Evolutionary conservation across 2,888 invertebrate species (phyloP).

Genomic region (Pachliopta kotzebuea): DNA sequence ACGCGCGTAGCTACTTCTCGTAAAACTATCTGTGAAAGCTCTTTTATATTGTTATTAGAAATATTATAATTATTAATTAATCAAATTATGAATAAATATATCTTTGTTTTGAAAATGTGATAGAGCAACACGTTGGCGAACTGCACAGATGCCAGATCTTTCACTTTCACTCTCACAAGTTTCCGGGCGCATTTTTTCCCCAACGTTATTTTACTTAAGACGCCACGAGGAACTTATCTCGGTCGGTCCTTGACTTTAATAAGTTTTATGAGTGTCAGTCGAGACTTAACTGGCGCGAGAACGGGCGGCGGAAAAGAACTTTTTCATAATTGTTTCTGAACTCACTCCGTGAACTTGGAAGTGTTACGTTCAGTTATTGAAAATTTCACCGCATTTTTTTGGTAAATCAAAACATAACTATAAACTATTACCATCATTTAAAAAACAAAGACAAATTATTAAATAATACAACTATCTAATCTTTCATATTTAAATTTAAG

Average conservation of each 20-base stretch:
- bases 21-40: conserved; percentile 5
- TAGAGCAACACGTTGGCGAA: conserved; percentile 68
- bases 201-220: conserved; percentile 79
- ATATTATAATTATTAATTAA: neutral
- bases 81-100: neutral
- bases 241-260: conserved; percentile 80
- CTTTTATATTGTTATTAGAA: neutral
- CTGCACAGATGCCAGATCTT: conserved; percentile 46
- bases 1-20: conserved; percentile 31
- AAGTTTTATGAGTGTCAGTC: conserved; percentile 80
- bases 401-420: neutral
- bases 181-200: conserved; percentile 70
- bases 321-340: conserved; percentile 78
- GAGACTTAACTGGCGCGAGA: conserved; percentile 76
- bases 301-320: conserved; percentile 73
- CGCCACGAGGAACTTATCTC: conserved; percentile 75
- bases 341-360: conserved; percentile 55
- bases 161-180: conserved; percentile 71
- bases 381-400: conserved; percentile 34
- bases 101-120: conserved; percentile 30
- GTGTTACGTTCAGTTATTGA: conserved; percentile 69
- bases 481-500: too few relatives aligned
- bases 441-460: too few relatives aligned
- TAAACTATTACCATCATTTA: too few relatives aligned
- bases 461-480: too few relatives aligned